Base-by-base conservation (phyloP, 2,888 invertebrate species). In the Volucella bombylans region DNA sequence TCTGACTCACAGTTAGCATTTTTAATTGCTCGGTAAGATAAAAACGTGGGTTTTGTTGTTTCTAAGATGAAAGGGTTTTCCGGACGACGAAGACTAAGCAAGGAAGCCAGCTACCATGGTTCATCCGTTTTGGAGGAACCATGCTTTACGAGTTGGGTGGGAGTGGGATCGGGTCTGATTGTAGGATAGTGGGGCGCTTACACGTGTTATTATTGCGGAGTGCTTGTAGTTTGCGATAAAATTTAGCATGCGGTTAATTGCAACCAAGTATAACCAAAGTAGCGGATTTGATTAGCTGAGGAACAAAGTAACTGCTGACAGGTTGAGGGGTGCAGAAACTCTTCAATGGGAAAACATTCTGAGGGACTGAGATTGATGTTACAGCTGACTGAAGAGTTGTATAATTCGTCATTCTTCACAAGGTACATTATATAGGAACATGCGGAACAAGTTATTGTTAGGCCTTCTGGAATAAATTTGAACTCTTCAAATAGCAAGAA, bases 1-100 rank as follows among this genome's bases (percentile, higher is more conserved):
- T 85, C 81, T 77, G 85, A 80, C 85, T 85, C 71, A 85, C 76
- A 85, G 85, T 85, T 81, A 85, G 81, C 85, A 81, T 85, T 81
- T 85, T 85, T 85, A 85, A 85, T 85, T 85, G 85, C 72, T 64
- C 76, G 45, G 50, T 41, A 81, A 76, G 71, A 80, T 76, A 80
- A 71, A 76, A 78, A 69, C 54, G 47, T 80, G 80, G 83, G 57
- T 79, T 64, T 81, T 74, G 67, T 69, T 83, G 71, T 71, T 74
- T 64, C 65, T 80, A 47, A 61, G 79, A 73, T 73, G 64, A 62
- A 78, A 78, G 62, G 23, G 57, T 59, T 59, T 39, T 43, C 10
- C 49, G 69, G 45, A 18, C 15, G 11, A 41, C 15, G 11, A 41
- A 14, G 43, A 23, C 3, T 57, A 41, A 1, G 15, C 12, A 31